Conservation (phyloP, 2,797 vertebrate species). For the Oryzias dopingdopingensis region DNA sequence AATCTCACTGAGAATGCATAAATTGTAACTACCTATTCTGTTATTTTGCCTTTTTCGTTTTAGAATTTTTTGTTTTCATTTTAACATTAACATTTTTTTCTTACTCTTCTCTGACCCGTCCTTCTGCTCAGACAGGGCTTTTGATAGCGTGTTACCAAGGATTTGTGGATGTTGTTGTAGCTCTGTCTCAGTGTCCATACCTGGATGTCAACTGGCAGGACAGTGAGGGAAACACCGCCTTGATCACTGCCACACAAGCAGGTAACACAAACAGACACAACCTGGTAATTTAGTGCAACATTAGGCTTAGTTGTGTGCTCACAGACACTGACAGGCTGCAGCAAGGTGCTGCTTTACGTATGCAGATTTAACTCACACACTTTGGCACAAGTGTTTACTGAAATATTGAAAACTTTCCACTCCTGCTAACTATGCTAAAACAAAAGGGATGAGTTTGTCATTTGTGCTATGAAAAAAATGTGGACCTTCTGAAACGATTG, state of each 20-base stretch:
- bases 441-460: constrained; percentile 13
- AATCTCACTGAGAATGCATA: background rate
- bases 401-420: constrained; percentile 10
- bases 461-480: constrained; percentile 4
- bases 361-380: constrained; percentile 11
- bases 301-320: background rate
- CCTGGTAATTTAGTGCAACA: background rate
- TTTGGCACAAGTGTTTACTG: constrained; percentile 26
- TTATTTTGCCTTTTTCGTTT: constrained; percentile 21
- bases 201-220: constrained; percentile 97
- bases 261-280: constrained; percentile 71
- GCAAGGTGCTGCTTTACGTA: constrained; percentile 9
- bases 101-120: constrained; percentile 15
- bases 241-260: constrained; percentile 94
- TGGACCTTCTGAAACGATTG: constrained; percentile 4
- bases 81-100: constrained; percentile 3
- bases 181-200: constrained; percentile 89
- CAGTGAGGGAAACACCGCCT: constrained; percentile 94
- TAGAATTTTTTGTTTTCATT: constrained; percentile 34
- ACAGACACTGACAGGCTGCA: background rate
- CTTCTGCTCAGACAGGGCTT: constrained; percentile 83
- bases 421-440: constrained; percentile 2
- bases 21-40: constrained; percentile 19
- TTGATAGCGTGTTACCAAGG: constrained; percentile 94
- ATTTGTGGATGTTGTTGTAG: constrained; percentile 90